Evolutionary conservation across 2,797 vertebrate species (phyloP).

Genomic region (Halcyon chelicuti): DNA sequence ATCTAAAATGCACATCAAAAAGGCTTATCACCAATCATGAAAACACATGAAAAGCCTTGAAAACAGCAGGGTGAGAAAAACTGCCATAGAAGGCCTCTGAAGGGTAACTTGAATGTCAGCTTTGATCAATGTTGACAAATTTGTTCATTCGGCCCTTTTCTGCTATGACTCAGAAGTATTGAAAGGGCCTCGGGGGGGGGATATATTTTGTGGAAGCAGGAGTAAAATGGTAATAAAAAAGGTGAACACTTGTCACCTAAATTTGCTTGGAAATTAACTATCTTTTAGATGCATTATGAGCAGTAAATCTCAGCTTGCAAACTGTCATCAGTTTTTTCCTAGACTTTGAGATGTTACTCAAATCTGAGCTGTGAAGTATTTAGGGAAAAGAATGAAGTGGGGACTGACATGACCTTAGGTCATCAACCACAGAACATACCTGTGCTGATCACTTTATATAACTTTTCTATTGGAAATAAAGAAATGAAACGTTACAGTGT

Average conservation of each 20-base stretch:
- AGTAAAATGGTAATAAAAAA: not conserved
- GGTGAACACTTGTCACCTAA: not conserved
- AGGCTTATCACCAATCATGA: not conserved
- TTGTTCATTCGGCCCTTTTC: not conserved
- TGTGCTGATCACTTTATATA: not conserved
- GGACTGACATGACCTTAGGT: not conserved
- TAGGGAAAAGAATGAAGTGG: not conserved
- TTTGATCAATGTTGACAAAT: conserved; percentile 62
- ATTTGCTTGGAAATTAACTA: not conserved
- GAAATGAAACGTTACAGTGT: not conserved
- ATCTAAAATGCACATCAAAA: not conserved
- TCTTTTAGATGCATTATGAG: not conserved
- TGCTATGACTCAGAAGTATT: not conserved
- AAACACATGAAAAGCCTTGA: not conserved
- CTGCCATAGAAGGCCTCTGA: not conserved
- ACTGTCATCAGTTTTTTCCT: not conserved
- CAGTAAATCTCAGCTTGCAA: not conserved
- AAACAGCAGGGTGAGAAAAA: conserved; percentile 3
- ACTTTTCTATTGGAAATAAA: not conserved
- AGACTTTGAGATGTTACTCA: not conserved
- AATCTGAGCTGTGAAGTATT: not conserved
- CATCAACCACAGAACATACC: not conserved
- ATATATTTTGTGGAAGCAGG: not conserved
- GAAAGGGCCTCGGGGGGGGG: not conserved
- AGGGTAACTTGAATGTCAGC: conserved; percentile 49